These are phyloP conservation scores for Alcedo quadribrachys DNA, from an alignment of 2,797 vertebrate genomes.

Conservation along the genomic window DNA sequence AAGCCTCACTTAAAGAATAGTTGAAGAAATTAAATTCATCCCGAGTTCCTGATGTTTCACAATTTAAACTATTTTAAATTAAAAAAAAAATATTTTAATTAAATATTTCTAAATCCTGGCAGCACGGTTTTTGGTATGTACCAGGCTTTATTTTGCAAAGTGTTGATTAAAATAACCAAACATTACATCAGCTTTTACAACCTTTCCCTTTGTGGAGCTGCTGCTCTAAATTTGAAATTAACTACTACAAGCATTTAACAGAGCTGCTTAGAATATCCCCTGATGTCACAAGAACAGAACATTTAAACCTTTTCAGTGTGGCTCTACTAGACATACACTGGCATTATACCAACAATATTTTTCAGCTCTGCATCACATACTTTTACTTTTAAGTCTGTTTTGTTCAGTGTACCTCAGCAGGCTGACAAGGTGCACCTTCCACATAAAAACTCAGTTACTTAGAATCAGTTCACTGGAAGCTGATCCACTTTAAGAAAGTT, in stretches of 20 bases:
- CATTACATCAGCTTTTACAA: not conserved
- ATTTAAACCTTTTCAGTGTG: not conserved
- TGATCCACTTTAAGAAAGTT: not conserved
- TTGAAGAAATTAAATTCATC: not conserved
- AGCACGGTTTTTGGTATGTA: not conserved
- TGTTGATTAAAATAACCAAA: constrained; percentile 11
- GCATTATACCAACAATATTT: not conserved
- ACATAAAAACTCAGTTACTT: not conserved
- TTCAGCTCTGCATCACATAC: not conserved
- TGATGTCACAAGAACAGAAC: not conserved
- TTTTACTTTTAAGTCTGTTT: not conserved
- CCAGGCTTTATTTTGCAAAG: not conserved
- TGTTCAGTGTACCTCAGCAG: not conserved
- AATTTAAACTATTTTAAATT: not conserved
- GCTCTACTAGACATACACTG: not conserved
- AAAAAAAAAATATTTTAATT: not conserved
- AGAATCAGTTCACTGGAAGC: not conserved
- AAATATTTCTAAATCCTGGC: not conserved
- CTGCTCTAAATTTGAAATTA: not conserved
- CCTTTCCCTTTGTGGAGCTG: not conserved
- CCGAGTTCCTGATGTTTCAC: not conserved
- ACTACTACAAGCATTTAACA: not conserved
- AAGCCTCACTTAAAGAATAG: not conserved
- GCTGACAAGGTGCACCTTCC: not conserved
- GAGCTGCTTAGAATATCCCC: not conserved